A percentile compares a stretch with the other conserved stretches of the same genome.
These are phyloP conservation scores for Drosophila acutilabella DNA, from an alignment of 2,888 invertebrate genomes.

Conservation along the genomic window DNA sequence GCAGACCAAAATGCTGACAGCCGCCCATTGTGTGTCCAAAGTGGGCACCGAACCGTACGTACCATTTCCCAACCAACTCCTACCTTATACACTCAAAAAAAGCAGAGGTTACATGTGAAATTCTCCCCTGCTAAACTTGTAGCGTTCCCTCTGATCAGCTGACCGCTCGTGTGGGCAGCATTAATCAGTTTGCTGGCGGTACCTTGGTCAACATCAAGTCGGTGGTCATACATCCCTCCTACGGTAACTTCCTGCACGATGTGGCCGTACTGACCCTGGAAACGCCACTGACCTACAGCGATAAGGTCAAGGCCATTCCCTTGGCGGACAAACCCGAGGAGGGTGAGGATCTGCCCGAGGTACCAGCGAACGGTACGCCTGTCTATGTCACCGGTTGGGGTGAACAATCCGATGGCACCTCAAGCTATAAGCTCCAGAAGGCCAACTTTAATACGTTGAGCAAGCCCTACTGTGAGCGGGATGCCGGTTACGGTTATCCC, in stretches of 20 bases:
- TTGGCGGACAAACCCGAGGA: slow-evolving; percentile 48
- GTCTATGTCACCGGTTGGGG: slow-evolving; percentile 83
- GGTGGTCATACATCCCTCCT: slow-evolving; percentile 73
- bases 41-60: slow-evolving; percentile 71
- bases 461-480: slow-evolving; percentile 60
- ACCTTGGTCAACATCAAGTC: slow-evolving; percentile 57
- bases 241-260: slow-evolving; percentile 81
- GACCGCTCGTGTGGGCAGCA: slow-evolving; percentile 78
- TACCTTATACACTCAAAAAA: too few species aligned
- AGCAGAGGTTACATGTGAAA: background rate
- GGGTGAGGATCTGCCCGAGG: slow-evolving; percentile 27
- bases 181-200: slow-evolving; percentile 82
- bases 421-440: slow-evolving; percentile 75
- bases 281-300: slow-evolving; percentile 50
- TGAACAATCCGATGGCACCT: slow-evolving; percentile 55
- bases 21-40: slow-evolving; percentile 77
- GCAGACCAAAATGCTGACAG: slow-evolving; percentile 64
- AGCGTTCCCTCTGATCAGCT: slow-evolving; percentile 59
- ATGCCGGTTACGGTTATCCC: slow-evolving; percentile 75
- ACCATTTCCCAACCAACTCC: background rate
- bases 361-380: slow-evolving; percentile 57
- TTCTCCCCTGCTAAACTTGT: background rate
- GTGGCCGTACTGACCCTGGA: slow-evolving; percentile 73
- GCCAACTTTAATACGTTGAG: slow-evolving; percentile 67
- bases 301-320: slow-evolving; percentile 63